Evolutionary conservation across 2,113 vertebrate genomes (phyloP), one percentile per base, ranked within the genome.

Genomic region (Macquaria ambigua): DNA sequence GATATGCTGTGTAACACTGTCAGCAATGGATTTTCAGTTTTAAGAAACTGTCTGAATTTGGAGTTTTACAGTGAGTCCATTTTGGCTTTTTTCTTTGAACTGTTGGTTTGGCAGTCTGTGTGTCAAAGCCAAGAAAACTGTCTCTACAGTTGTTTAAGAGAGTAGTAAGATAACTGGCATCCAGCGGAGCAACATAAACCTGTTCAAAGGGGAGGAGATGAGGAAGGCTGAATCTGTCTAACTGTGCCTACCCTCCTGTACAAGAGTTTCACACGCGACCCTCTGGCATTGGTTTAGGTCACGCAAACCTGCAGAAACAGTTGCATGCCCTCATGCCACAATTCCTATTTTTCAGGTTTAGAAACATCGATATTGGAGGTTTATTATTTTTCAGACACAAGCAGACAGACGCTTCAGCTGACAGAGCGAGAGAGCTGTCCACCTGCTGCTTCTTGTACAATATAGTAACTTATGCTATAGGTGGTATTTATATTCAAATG

Each of bases 61-160:
- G 34, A 16, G 34, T 53, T 77, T 52, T 62, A 85, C 34, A 74
- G 71, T 18, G 28, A 56, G 48, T n/a, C 70, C 74, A 75, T 67
- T 78, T 82, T 34, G 37, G 61, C 6, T 5, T n/a, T 39, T 73
- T 69, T 62, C 71, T 85, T 86, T 85, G 50, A 74, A 81, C 43
- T 70, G 55, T 23, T 80, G 37, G 67, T 77, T 63, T 74, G 12
- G 37, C 23, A 53, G 83, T 81, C 21, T 76, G 41, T 53, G 37
- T 56, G 43, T 81, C 74, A 83, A 68, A 76, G 41, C 18, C 31
- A 56, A 68, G 34, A n/a, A 80, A 79, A 72, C 37, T 43, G 37
- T 68, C 53, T 56, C 28, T 62, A 37, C 53, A 59, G 74, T 71
- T 53, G 56, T 79, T 59, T 31, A 20, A 75, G 64, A 76, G 31